A percentile compares a stretch with the other conserved stretches of the same genome.
These are phyloP conservation scores for Varanus salvator DNA, from an alignment of 2,113 vertebrate genomes.

Conservation along the genomic window DNA sequence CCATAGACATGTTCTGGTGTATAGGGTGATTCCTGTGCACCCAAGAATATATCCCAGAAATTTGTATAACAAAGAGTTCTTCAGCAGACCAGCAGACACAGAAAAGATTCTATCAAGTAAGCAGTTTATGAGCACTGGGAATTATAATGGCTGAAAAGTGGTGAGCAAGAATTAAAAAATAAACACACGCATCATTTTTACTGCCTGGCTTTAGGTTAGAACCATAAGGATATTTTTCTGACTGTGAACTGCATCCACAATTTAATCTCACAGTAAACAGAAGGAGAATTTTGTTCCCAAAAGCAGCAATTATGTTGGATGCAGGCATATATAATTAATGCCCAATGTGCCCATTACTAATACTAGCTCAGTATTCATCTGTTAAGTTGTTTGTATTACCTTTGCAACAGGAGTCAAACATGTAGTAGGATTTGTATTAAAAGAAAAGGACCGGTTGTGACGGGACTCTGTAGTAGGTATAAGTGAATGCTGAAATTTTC, in stretches of 20 bases:
- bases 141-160: neutral
- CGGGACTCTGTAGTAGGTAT: conserved; percentile 78
- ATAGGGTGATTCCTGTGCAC: neutral
- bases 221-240: neutral
- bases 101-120: neutral
- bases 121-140: neutral
- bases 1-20: neutral
- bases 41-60: neutral
- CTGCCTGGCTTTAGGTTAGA: neutral
- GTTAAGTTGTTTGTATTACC: conserved; percentile 75
- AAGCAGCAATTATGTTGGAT: neutral
- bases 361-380: neutral
- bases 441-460: conserved; percentile 85
- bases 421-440: conserved; percentile 80
- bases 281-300: neutral
- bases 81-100: neutral
- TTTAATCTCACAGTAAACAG: neutral
- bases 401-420: conserved; percentile 88
- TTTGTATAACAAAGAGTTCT: neutral
- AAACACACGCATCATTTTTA: neutral
- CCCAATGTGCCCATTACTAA: neutral
- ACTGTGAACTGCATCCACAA: neutral
- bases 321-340: neutral
- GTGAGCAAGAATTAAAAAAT: neutral
- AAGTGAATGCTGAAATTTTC: conserved; percentile 85